Evolutionary conservation across 2,888 invertebrate genomes (phyloP), one percentile per base, ranked within the genome.

Genomic region (Hypercompe scribonia): DNA sequence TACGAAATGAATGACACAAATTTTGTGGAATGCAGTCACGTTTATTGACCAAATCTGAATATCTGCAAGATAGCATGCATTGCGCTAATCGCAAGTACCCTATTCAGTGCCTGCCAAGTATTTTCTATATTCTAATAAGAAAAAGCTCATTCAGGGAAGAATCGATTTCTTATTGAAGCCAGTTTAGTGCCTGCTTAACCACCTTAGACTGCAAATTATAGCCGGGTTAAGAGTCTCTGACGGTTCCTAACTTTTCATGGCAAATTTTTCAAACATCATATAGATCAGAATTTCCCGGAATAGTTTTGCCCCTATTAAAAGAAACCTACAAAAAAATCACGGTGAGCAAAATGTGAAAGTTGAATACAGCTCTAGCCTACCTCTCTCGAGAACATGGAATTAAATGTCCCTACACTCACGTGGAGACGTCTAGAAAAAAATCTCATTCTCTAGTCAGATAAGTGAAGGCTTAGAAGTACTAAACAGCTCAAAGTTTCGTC

Each of bases 401-500:
- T n/a, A n/a, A n/a, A n/a, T n/a, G n/a, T n/a, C n/a, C n/a, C n/a
- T n/a, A n/a, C n/a, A n/a, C n/a, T n/a, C n/a, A n/a, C n/a, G n/a
- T n/a, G 24, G 50, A 24, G n/a, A 50, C 7, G n/a, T 50, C 7
- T n/a, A 50, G 24, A 2, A 50, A 1, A n/a, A 50, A 18, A n/a
- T 46, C n/a, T 24, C 54, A 54, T n/a, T n/a, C 54, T 24, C 54
- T 24, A 54, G 54, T n/a, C 54, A 54, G 54, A n/a, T 54, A 54
- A 54, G 54, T 64, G 15, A 46, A 67, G 39, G 42, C 31, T 39
- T 65, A 65, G 24, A 34, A 46, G 50, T 54, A n/a, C n/a, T n/a
- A n/a, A n/a, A 50, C 34, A 71, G 28, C 34, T 70, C 46, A 33
- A 50, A 34, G n/a, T 65, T 70, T 70, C 39, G 63, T 74, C 58